Evolutionary conservation across 2,888 invertebrate species (phyloP), one percentile per base, ranked within the genome.

Genomic region (Pollenia labialis): DNA sequence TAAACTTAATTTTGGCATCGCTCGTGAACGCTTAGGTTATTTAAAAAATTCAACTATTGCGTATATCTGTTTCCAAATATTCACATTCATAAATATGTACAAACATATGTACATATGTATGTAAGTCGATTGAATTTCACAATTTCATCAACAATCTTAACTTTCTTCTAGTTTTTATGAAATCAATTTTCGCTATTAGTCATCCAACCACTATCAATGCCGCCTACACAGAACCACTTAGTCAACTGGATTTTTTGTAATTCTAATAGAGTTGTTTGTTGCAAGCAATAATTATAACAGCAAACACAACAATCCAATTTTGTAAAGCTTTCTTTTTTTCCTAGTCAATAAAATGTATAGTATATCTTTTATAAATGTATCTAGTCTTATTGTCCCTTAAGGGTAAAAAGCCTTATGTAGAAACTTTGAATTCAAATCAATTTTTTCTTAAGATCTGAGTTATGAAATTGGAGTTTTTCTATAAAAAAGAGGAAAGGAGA

Each of bases 141-240:
- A 72, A 62, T 69, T 69, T 60, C 44, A n/a, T 32, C 56, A 46
- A 52, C 32, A 32, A 68, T 9, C 9, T n/a, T 12, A 1, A 3
- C 1, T 16, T 23, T 62, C 40, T 11, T 64, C 48, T 46, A 14
- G 23, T 58, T 42, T 56, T n/a, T 52, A 23, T 74, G n/a, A 74
- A 74, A 58, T 74, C 58, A 68, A 68, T 68, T 16, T 52, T 32
- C 14, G 12, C 12, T 75, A 50, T 75, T 75, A 81, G 75, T 75
- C 75, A 81, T 52, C 40, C 16, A 48, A 48, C 32, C 32, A 62
- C 52, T 46, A 1, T 46, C 23, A 74, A 7, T n/a, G 18, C 48
- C 72, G 66, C 74, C 81, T 66, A 72, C 72, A 50, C 72, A 80
- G 4, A n/a, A 44, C 0, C 11, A 46, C n/a, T 32, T 32, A 42